These are phyloP conservation scores for Helostoma temminkii DNA, from an alignment of 2,797 vertebrate genomes.

Conservation along the genomic window DNA sequence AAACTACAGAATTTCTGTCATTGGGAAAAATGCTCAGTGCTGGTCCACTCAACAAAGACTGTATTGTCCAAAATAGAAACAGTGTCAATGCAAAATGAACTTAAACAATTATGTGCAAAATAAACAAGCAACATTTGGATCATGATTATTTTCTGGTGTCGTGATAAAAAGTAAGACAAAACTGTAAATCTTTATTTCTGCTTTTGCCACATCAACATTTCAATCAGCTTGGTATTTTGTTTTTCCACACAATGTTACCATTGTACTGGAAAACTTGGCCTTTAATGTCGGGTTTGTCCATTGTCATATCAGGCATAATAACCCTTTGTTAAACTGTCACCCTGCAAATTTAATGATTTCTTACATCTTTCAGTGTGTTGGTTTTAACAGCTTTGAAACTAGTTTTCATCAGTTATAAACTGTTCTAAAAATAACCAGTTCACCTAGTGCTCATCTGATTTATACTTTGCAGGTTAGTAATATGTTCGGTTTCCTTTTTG, in stretches of 20 bases:
- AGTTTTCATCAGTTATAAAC: not conserved
- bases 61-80: slow-evolving; percentile 30
- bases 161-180: not conserved
- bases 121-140: not conserved
- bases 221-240: not conserved
- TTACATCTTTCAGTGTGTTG: not conserved
- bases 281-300: slow-evolving; percentile 22
- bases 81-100: not conserved
- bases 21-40: slow-evolving; percentile 15
- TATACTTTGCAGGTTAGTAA: not conserved
- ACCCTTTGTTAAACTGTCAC: slow-evolving; percentile 1
- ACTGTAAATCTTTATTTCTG: not conserved
- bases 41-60: slow-evolving; percentile 27
- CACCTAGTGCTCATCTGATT: not conserved
- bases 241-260: slow-evolving; percentile 19
- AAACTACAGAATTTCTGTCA: slow-evolving; percentile 21
- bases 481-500: not conserved
- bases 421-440: not conserved
- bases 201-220: not conserved
- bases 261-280: slow-evolving; percentile 15
- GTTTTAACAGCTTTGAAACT: not conserved
- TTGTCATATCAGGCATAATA: slow-evolving; percentile 5
- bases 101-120: slow-evolving; percentile 2
- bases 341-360: not conserved
- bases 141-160: not conserved